phyloP scores from a whole-genome alignment of 2,888 invertebrate genomes.

The Xestia ashworthii region DNA sequence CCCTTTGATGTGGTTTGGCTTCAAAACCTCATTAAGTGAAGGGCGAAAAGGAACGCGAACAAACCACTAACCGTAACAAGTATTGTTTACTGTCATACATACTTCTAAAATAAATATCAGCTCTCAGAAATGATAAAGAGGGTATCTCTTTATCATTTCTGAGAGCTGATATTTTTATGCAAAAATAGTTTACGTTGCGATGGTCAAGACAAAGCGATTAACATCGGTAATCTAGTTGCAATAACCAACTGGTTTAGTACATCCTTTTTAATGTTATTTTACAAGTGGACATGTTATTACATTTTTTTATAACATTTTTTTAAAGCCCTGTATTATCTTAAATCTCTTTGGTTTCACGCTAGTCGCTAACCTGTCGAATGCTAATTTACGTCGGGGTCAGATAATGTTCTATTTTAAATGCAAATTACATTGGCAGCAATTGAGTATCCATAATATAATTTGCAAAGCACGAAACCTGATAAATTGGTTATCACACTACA shows the following conservation, averaged over 20 bases:
- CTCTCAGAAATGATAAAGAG: no score
- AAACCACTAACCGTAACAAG: constrained; percentile 21
- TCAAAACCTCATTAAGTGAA: constrained; percentile 57
- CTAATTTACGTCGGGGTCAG: constrained; percentile 11
- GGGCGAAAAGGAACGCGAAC: constrained; percentile 23
- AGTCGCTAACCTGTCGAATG: background rate
- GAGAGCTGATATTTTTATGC: constrained; percentile 44
- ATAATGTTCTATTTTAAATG: constrained; percentile 39
- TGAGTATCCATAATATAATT: constrained; percentile 22
- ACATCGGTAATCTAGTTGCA: background rate
- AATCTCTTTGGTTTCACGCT: constrained; percentile 4
- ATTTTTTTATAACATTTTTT: background rate
- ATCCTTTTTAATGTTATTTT: background rate
- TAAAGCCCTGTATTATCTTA: background rate
- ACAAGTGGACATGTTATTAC: background rate
- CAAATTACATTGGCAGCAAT: constrained; percentile 35
- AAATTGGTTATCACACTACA: constrained; percentile 33
- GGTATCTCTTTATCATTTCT: constrained; percentile 34
- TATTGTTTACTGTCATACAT: constrained; percentile 28
- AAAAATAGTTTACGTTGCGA: background rate
- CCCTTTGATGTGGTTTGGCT: constrained; percentile 42
- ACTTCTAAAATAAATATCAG: no score
- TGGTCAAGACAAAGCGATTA: background rate
- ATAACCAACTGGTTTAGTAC: background rate
- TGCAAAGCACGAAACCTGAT: constrained; percentile 16